These are phyloP conservation scores for Luidia sarsii DNA, from an alignment of 53 echinoderm and acorn worm genomes.

Conservation along the genomic window DNA sequence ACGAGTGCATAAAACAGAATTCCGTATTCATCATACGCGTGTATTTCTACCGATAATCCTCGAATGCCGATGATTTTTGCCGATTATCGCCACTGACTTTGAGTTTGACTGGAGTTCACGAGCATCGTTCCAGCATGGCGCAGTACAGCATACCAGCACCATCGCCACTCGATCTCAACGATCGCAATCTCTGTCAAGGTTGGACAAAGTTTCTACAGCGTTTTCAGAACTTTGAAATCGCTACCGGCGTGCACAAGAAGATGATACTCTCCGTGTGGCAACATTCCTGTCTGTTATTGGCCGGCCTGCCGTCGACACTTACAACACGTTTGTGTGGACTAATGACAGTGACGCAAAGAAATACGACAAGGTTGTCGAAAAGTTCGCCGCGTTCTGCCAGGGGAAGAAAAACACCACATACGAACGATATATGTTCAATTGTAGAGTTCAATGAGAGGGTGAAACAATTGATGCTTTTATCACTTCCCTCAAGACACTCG, in stretches of 20 bases:
- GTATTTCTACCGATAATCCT: too few species aligned
- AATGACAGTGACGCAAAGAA: constrained; percentile 28
- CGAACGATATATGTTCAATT: constrained; percentile 66
- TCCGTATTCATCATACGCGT: too few species aligned
- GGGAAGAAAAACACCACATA: constrained; percentile 64
- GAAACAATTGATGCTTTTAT: constrained; percentile 64
- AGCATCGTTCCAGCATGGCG: too few species aligned
- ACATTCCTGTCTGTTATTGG: constrained; percentile 62
- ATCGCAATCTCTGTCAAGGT: constrained; percentile 23
- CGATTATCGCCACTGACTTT: neutral
- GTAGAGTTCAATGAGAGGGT: constrained; percentile 47
- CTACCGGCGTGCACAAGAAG: constrained; percentile 36
- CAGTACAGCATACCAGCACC: constrained; percentile 45
- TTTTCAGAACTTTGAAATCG: constrained; percentile 50
- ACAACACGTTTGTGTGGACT: constrained; percentile 65
- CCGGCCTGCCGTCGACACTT: constrained; percentile 52
- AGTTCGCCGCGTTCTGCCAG: constrained; percentile 60
- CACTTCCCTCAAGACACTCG: constrained; percentile 33
- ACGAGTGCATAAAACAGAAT: too few species aligned
- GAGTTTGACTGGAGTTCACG: too few species aligned
- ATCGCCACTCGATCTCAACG: constrained; percentile 37
- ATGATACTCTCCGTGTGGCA: constrained; percentile 46
- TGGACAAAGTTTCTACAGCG: constrained; percentile 52
- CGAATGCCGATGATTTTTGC: too few species aligned
- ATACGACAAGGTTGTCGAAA: constrained; percentile 35